phyloP scores from a whole-genome alignment of 2,113 vertebrate species.

The Empidonax traillii region DNA sequence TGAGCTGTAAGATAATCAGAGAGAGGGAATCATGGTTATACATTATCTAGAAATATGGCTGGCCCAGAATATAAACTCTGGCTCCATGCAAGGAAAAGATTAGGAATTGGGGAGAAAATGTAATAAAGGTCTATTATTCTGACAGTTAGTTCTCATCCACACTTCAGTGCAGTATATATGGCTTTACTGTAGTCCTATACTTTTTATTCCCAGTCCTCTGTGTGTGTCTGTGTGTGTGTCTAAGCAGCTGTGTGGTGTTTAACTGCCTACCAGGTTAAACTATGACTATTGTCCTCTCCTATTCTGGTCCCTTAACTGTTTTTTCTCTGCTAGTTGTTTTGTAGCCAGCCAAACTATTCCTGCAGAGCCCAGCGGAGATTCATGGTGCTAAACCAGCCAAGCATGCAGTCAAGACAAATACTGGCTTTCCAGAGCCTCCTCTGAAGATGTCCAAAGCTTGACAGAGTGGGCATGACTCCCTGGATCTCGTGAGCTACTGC shows the following conservation, averaged over 20 bases:
- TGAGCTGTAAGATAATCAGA: not conserved
- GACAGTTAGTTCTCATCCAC: not conserved
- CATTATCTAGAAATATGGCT: not conserved
- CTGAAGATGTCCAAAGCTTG: not conserved
- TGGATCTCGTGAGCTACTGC: slow-evolving; percentile 16
- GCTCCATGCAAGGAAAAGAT: slow-evolving; percentile 8
- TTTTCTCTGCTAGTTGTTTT: not conserved
- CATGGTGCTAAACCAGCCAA: not conserved
- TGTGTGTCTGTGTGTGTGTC: not conserved
- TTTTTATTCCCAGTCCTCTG: not conserved
- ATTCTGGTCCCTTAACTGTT: not conserved
- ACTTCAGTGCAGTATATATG: not conserved
- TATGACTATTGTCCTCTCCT: not conserved
- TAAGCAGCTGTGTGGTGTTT: not conserved
- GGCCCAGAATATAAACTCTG: not conserved
- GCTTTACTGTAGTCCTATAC: not conserved
- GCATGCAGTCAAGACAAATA: not conserved
- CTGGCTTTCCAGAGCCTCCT: slow-evolving; percentile 11
- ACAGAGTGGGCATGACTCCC: not conserved
- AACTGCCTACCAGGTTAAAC: not conserved
- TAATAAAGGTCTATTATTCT: not conserved
- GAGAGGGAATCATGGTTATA: not conserved
- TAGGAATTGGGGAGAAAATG: not conserved
- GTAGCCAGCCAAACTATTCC: slow-evolving; percentile 4
- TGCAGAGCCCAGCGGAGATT: not conserved